Conservation (phyloP, 2,113 vertebrate genomes). For the Vulpes ferrilata region DNA sequence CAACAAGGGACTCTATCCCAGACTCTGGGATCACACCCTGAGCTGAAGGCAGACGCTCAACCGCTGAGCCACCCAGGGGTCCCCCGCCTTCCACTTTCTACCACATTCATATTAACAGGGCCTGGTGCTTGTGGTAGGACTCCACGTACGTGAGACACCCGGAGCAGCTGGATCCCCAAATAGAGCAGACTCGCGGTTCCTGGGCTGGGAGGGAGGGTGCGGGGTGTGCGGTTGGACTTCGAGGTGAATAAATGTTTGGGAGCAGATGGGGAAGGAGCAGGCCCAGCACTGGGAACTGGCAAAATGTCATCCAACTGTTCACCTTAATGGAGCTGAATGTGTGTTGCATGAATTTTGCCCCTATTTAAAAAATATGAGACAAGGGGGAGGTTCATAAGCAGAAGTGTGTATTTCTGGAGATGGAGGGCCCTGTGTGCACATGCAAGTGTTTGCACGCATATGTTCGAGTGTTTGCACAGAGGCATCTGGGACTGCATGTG, state of each 20-base stretch:
- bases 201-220: background rate
- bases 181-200: background rate
- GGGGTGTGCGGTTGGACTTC: background rate
- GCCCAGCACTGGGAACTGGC: background rate
- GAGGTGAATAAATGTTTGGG: background rate
- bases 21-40: no score
- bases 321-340: background rate
- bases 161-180: background rate
- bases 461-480: no score
- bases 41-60: no score
- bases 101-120: no score
- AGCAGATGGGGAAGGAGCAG: background rate
- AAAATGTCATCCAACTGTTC: rapidly evolving
- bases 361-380: background rate
- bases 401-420: background rate
- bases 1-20: no score
- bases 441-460: rapidly evolving
- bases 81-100: no score
- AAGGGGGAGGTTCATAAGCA: background rate
- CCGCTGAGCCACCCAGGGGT: no score
- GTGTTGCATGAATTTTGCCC: background rate
- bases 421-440: background rate
- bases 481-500: background rate
- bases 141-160: background rate
- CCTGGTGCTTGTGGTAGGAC: background rate